Evolutionary conservation across 2,888 invertebrate genomes (phyloP), one percentile per base, ranked within the genome.

Genomic region (Eupithecia exiguata): DNA sequence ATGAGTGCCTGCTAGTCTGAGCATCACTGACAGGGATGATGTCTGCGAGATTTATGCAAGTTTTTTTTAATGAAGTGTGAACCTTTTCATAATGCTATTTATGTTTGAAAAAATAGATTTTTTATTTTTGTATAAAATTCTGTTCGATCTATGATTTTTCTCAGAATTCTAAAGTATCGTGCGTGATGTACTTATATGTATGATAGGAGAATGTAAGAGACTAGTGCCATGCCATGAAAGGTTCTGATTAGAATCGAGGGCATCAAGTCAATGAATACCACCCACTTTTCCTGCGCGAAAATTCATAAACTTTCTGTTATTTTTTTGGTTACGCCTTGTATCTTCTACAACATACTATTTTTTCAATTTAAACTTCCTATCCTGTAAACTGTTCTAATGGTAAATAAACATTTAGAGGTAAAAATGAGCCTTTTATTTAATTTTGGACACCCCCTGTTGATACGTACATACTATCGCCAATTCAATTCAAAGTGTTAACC

Each of bases 221-320:
- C 94, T 92, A 91, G 94, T 94, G 94, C 94, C 94, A 94, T 94
- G 94, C 93, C 93, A 86, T 94, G 94, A 94, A 94, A 93, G 93
- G 93, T 94, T 94, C 94, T 93, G 90, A 89, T 89, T 93, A 93
- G 93, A 94, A 94, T 94, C 93, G 86, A 91, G 89, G 94, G 93
- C 94, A 93, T 94, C 84, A 87, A 92, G 91, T 93, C 92, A 87
- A 92, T 92, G 92, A 90, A 91, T 94, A 93, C 94, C 94, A 94
- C 94, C 94, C 94, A 94, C 94, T 94, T 91, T 93, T 93, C 92
- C 91, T 92, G 91, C 88, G 90, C 87, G 86, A 90, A 89, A 90
- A 91, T 89, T 86, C 86, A 86, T 87, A 36, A 73, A 58, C 69
- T 86, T 77, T 49, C 49, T 85, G 87, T 89, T 88, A 87, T 90